Conservation (phyloP, 2,888 invertebrate genomes). For the Boloria euphrosyne region DNA sequence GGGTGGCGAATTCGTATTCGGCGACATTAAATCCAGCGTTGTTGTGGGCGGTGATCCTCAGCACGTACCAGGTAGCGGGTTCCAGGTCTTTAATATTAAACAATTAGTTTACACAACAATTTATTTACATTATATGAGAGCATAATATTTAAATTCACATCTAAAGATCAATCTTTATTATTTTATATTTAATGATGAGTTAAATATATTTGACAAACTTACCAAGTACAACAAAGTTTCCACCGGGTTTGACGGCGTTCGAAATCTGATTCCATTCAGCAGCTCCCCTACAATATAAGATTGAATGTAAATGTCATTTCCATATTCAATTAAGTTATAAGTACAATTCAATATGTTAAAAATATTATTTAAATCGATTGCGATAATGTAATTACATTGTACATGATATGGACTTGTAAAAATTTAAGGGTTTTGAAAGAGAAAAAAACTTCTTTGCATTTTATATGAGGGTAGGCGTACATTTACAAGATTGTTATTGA, state of each 20-base stretch:
- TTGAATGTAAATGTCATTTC: neutral
- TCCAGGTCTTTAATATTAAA: constrained; percentile 85
- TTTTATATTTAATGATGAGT: neutral
- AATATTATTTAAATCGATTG: no score
- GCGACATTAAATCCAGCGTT: constrained; percentile 98
- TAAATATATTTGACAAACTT: neutral
- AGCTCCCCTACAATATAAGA: constrained; percentile 83
- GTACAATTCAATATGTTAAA: neutral
- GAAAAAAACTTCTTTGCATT: no score
- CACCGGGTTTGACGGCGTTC: constrained; percentile 94
- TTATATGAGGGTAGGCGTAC: no score
- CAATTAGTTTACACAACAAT: neutral
- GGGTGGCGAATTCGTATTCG: constrained; percentile 96
- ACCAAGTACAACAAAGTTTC: constrained; percentile 92
- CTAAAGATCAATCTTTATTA: neutral
- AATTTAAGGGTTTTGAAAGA: neutral
- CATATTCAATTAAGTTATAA: neutral
- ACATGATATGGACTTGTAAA: neutral
- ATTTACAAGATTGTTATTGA: no score
- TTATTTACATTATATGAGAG: neutral
- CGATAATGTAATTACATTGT: no score
- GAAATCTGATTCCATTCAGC: constrained; percentile 97
- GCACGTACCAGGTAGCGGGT: constrained; percentile 96
- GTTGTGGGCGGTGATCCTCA: constrained; percentile 95
- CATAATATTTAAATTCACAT: neutral